Percentiles rank a stretch among this genome's conserved stretches.
Evolutionary conservation across 2,797 vertebrate genomes (phyloP).

Genomic region (Naso thynnoides): DNA sequence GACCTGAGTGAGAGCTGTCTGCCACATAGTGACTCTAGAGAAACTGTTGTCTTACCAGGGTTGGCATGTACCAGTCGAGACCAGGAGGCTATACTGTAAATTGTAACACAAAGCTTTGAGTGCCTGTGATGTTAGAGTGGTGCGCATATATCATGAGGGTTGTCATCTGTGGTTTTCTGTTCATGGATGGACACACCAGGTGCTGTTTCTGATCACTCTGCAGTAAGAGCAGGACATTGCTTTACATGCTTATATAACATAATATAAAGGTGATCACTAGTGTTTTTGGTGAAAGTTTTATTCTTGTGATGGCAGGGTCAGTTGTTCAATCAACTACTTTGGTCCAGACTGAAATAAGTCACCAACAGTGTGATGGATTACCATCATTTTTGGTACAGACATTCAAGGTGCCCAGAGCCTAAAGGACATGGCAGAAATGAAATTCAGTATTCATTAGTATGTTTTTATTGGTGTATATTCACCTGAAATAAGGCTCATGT

Average conservation of each 20-base stretch:
- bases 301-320: no score
- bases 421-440: no score
- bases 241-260: constrained; percentile 20
- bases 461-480: no score
- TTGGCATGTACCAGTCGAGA: constrained; percentile 5
- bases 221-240: constrained; percentile 33
- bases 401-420: no score
- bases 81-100: constrained; percentile 11
- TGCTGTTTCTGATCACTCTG: constrained; percentile 52
- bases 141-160: constrained; percentile 46
- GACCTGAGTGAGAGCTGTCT: constrained; percentile 25
- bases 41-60: constrained; percentile 15
- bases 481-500: no score
- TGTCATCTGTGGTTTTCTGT: constrained; percentile 52
- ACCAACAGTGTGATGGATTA: not conserved
- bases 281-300: constrained; percentile 5
- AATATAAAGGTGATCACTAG: constrained; percentile 12
- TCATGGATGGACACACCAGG: constrained; percentile 46
- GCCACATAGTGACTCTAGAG: constrained; percentile 13
- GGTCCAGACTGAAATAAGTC: not conserved
- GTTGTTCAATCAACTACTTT: not conserved
- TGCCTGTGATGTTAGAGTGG: constrained; percentile 4
- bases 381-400: no score
- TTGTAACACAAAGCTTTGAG: not conserved
- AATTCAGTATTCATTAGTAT: no score